Conservation (phyloP, 2,888 invertebrate genomes). For the Parapristionchus giblindavisi region DNA sequence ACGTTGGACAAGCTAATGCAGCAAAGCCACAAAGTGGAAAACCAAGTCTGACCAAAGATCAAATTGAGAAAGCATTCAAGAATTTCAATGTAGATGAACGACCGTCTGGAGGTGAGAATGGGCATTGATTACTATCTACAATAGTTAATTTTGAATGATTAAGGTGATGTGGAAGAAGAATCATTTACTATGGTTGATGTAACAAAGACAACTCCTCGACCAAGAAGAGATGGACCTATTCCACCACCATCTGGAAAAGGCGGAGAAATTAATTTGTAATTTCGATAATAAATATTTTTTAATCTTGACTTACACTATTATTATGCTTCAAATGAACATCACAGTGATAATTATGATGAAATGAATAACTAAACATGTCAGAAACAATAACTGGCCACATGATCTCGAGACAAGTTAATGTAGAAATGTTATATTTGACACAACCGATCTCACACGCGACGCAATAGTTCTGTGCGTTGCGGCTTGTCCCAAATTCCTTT, state of each 20-base stretch:
- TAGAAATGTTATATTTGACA: too few relatives aligned
- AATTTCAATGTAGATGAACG: constrained; percentile 47
- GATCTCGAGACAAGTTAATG: too few relatives aligned
- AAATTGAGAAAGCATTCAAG: constrained; percentile 45
- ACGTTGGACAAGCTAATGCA: constrained; percentile 11
- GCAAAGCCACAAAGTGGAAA: constrained; percentile 12
- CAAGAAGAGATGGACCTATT: constrained; percentile 19
- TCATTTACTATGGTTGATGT: constrained; percentile 34
- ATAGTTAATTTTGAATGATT: background rate
- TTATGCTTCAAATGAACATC: background rate
- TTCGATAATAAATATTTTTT: constrained; percentile 5
- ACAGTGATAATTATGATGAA: too few relatives aligned
- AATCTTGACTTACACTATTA: background rate
- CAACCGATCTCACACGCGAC: too few relatives aligned
- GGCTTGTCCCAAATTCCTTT: too few relatives aligned
- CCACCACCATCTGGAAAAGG: background rate
- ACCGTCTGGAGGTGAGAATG: background rate
- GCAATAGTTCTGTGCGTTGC: too few relatives aligned
- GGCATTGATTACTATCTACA: background rate
- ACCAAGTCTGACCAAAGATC: constrained; percentile 42
- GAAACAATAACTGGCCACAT: too few relatives aligned
- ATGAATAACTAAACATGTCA: too few relatives aligned
- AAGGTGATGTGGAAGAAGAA: constrained; percentile 35
- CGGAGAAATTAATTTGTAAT: constrained; percentile 30
- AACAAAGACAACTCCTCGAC: constrained; percentile 34